Conservation (phyloP, 1,140 invertebrate species). For the Pinna nobilis region DNA sequence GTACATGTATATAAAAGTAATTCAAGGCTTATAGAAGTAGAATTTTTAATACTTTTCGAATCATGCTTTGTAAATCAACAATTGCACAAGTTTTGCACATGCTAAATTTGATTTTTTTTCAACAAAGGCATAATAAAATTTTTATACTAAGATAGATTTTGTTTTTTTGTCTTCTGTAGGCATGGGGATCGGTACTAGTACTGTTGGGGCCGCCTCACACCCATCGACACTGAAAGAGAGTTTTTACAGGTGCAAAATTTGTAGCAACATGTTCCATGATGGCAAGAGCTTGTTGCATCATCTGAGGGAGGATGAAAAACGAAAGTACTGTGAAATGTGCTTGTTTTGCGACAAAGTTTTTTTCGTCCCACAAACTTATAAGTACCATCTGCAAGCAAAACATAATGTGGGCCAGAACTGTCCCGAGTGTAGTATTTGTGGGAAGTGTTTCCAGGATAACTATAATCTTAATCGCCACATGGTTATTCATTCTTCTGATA, state of each 20-base stretch:
- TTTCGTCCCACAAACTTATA: conserved; percentile 10
- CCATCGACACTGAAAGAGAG: background rate
- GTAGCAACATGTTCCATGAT: background rate
- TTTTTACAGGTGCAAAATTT: conserved; percentile 12
- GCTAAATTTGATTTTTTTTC: no score
- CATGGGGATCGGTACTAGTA: background rate
- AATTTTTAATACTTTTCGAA: background rate
- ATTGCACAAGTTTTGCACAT: no score
- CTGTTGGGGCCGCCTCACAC: background rate
- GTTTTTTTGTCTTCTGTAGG: conserved; percentile 15
- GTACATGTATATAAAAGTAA: no score
- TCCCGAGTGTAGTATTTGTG: conserved; percentile 26
- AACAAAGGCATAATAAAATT: background rate
- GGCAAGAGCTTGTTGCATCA: background rate
- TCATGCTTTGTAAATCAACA: background rate
- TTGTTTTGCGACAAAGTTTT: conserved; percentile 6
- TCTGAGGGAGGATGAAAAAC: conserved; percentile 4
- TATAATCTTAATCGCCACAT: conserved; percentile 28
- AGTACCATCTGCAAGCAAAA: conserved; percentile 12
- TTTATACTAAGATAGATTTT: background rate
- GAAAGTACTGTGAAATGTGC: conserved; percentile 17
- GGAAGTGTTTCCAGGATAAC: conserved; percentile 26
- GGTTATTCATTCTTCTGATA: conserved; percentile 8
- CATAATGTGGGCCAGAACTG: conserved; percentile 2
- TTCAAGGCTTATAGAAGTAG: no score